Conservation (phyloP, 1,140 invertebrate species). For the Meloidogyne chitwoodi region DNA sequence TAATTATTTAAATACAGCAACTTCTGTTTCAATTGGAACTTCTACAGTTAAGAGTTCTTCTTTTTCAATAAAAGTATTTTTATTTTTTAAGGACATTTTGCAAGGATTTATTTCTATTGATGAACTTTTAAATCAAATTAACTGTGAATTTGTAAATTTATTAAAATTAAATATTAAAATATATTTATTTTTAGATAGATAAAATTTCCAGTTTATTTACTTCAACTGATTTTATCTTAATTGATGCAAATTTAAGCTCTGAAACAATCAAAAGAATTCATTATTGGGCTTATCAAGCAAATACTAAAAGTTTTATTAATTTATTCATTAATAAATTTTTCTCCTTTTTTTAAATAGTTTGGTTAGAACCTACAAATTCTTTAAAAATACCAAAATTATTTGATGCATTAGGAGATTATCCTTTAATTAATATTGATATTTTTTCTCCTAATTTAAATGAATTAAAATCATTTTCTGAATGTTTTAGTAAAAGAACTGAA, state of each 20-base stretch:
- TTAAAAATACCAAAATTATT: slow-evolving; percentile 47
- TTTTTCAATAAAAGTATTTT: too few relatives aligned
- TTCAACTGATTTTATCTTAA: slow-evolving; percentile 41
- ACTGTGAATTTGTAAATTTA: neutral
- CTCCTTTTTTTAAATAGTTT: slow-evolving; percentile 33
- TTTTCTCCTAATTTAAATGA: slow-evolving; percentile 51
- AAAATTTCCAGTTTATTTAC: slow-evolving; percentile 34
- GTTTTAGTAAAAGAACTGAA: neutral
- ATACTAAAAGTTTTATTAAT: slow-evolving; percentile 3
- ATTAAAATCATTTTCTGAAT: slow-evolving; percentile 19
- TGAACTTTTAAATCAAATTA: neutral
- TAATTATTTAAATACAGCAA: neutral
- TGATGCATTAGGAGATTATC: slow-evolving; percentile 19
- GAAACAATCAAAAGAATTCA: neutral
- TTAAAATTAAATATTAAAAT: neutral
- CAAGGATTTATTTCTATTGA: slow-evolving; percentile 3
- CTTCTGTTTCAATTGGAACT: neutral
- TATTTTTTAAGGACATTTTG: neutral
- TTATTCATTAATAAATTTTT: neutral
- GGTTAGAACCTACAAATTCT: slow-evolving; percentile 54
- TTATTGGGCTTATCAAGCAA: slow-evolving; percentile 2
- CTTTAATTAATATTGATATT: slow-evolving; percentile 10
- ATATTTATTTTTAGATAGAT: slow-evolving; percentile 28
- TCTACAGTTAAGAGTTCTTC: neutral
- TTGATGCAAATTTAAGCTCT: slow-evolving; percentile 47